phyloP scores from a whole-genome alignment of 1,140 invertebrate species.

The Drosophila triauraria region DNA sequence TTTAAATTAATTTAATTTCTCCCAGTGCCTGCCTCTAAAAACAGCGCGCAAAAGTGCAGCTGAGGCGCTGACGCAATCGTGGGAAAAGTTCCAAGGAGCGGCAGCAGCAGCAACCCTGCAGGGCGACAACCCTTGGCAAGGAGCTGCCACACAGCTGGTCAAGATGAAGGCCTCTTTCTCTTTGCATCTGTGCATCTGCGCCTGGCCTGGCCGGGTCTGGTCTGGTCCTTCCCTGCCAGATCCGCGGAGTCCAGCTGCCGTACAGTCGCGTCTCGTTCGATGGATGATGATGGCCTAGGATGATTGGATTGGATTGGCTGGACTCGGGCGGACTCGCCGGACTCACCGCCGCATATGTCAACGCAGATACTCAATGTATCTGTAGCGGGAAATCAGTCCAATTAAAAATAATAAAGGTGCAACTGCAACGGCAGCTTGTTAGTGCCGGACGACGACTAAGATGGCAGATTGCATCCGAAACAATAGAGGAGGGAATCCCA shows the following conservation, averaged over 20 bases:
- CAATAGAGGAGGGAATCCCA: conserved; percentile 51
- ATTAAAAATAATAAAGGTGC: conserved; percentile 81
- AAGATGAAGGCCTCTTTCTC: conserved; percentile 33
- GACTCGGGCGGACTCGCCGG: conserved; percentile 17
- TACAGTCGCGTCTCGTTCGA: conserved; percentile 22
- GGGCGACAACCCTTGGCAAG: conserved; percentile 65
- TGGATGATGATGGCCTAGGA: conserved; percentile 75
- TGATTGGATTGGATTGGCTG: conserved; percentile 57
- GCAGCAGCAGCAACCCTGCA: conserved; percentile 58
- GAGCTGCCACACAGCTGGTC: conserved; percentile 40
- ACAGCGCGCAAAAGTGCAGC: conserved; percentile 79
- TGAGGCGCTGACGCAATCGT: conserved; percentile 65
- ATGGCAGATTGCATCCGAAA: conserved; percentile 77
- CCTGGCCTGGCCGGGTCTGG: not conserved
- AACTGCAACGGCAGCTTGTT: conserved; percentile 69
- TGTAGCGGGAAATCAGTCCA: conserved; percentile 78
- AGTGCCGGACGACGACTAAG: conserved; percentile 57
- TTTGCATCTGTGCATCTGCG: conserved; percentile 16
- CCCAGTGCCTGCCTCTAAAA: conserved; percentile 29
- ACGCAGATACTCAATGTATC: conserved; percentile 78
- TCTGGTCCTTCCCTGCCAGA: conserved; percentile 10
- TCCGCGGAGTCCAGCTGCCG: conserved; percentile 22
- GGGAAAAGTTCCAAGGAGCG: conserved; percentile 46
- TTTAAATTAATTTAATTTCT: not conserved
- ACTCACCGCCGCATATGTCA: conserved; percentile 62